Evolutionary conservation across 2,797 vertebrate species (phyloP), one percentile per base, ranked within the genome.

Genomic region (Diplodus sargus): DNA sequence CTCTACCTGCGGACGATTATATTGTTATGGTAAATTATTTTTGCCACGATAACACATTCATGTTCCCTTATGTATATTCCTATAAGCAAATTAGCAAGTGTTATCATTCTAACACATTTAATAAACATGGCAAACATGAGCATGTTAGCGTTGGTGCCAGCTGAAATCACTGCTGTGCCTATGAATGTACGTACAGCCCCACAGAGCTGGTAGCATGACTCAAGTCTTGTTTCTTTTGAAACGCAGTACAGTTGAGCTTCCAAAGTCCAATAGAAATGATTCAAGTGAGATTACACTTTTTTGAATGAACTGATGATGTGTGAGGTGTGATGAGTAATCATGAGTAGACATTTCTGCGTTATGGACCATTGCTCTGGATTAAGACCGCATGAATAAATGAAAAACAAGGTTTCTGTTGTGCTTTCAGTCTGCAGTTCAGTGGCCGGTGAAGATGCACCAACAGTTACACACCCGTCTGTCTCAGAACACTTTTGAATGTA

Each of bases 401-500:
- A n/a, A n/a, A 34, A 20, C 11, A 56, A 4, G 52, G 17, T 56
- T 42, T 47, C 16, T 28, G 5, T n/a, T 3, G 3, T 34, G 15
- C 47, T 34, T 59, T 63, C 30, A 3, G 23, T 7, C 11, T 20
- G 5, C 8, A 4, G 16, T 25, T 47, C 13, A 49, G 11, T 22
- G 59, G 74, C 49, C 34, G 39, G 8, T 63, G 5, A 49, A 61
- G 4, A 13, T 70, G 25, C 7, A 9, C 3, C 14, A 30, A 43
- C 23, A 74, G 30, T 12, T 30, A 67, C 10, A 51, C 51, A 53
- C 5, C 2, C 54, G 18, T 30, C 7, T 56, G 61, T 18, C 2
- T 71, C 47, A 49, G 43, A 48, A 47, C 0, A 52, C 22, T 74
- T 64, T 45, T 76, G 52, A 52, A 28, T 65, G 62, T 54, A 69